Evolutionary conservation across 2,113 vertebrate species (phyloP), one percentile per base, ranked within the genome.

Genomic region (Pedetes capensis): DNA sequence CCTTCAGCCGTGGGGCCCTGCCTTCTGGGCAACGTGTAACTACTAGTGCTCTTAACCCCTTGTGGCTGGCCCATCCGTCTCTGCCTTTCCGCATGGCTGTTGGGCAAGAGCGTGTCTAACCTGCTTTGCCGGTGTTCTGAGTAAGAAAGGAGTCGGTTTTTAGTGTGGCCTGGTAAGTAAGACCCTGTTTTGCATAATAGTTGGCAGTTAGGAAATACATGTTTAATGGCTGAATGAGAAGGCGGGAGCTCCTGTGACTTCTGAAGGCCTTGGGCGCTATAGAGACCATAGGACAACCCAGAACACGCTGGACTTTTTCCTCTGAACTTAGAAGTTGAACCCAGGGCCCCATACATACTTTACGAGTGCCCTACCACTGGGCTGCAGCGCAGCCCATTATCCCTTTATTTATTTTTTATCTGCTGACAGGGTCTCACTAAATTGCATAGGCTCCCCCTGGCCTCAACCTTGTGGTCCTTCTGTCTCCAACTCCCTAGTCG

Each of bases 91-190:
- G 42, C 32, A 0, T 12, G 32, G 23, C 42, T 29, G 12, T 51
- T 37, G 61, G 55, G 29, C 71, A 92, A 90, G 84, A 85, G n/a
- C 32, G 1, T 17, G n/a, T 76, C 81, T 59, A 2, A 79, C 78
- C 47, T 84, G 34, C 85, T 95, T 72, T 71, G 29, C 53, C 37
- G 47, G 84, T 66, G 44, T 51, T 89, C 83, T 78, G 47, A 89
- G 92, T 85, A 79, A 91, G 61, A 80, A 51, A 39, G 32, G 81
- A 95, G 42, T 87, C 89, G 51, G 34, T 9, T 68, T 89, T 89
- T 22, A 57, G 1, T 39, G 55, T 93, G 81, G 87, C 18, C 42
- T 89, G 7, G 34, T 61, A 63, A 39, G 59, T 59, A 29, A 53
- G 71, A 80, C 90, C 27, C 6, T 69, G 22, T 71, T 87, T 39